Percentiles rank a stretch among this genome's conserved stretches.
Conservation (phyloP, 2,113 vertebrate genomes). For the Saguinus imperator region DNA sequence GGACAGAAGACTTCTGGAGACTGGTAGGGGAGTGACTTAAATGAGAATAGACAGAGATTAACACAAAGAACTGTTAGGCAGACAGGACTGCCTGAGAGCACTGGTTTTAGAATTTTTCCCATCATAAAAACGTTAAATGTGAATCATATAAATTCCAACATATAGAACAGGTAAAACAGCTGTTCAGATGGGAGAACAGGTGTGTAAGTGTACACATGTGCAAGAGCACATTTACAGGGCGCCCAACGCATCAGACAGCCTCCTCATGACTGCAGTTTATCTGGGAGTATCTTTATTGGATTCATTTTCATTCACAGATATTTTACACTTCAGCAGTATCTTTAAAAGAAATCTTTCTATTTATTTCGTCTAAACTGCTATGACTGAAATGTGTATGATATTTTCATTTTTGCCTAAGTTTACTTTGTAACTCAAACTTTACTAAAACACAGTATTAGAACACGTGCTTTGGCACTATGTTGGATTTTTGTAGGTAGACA, state of each 20-base stretch:
- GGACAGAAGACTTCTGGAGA: background rate
- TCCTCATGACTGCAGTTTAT: background rate
- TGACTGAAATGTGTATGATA: background rate
- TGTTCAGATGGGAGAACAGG: background rate
- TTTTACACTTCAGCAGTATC: background rate
- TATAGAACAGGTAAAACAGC: background rate
- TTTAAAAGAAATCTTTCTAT: background rate
- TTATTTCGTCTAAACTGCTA: background rate
- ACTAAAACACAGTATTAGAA: background rate
- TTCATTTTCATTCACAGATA: background rate
- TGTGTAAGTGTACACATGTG: fast-evolving
- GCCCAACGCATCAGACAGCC: background rate
- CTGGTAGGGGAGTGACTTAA: background rate
- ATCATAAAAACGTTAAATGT: background rate
- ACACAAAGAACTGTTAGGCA: background rate
- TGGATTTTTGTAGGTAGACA: background rate
- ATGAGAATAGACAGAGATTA: background rate
- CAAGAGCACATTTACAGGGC: no score
- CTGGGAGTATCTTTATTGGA: background rate
- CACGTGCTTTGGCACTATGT: background rate
- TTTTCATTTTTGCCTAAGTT: background rate
- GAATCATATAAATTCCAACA: background rate
- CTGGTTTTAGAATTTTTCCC: background rate
- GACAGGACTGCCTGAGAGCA: background rate
- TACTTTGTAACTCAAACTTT: background rate